phyloP scores from a whole-genome alignment of 2,113 vertebrate genomes.

The Poeciliopsis prolifica region DNA sequence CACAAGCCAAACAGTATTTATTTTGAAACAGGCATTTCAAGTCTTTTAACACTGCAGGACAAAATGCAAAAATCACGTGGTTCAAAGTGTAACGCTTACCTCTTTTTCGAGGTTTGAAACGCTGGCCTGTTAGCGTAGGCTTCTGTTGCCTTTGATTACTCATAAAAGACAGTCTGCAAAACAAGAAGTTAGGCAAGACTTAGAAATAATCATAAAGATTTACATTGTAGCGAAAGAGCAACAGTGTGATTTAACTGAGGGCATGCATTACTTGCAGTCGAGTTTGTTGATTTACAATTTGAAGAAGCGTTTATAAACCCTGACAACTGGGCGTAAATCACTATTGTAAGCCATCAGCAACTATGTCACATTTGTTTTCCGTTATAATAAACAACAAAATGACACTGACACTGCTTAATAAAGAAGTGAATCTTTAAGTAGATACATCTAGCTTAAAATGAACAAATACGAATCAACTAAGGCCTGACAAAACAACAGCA shows the following conservation, averaged over 20 bases:
- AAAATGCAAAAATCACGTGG: background rate
- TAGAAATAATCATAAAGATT: background rate
- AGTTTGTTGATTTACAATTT: background rate
- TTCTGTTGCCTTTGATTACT: conserved; percentile 99
- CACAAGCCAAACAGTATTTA: background rate
- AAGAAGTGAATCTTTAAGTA: background rate
- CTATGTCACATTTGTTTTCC: background rate
- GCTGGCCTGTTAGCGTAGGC: conserved; percentile 99
- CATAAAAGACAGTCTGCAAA: conserved; percentile 96
- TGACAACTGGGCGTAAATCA: background rate
- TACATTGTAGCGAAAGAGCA: background rate
- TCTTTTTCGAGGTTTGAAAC: conserved; percentile 99
- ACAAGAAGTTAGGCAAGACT: background rate
- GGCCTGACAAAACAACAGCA: background rate
- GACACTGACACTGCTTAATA: background rate
- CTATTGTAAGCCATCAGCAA: background rate
- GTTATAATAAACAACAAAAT: background rate
- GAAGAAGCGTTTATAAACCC: background rate
- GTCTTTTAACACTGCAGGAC: background rate
- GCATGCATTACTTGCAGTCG: background rate
- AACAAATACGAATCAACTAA: background rate
- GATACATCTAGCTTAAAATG: background rate
- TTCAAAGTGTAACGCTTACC: conserved; percentile 70
- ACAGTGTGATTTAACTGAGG: background rate
- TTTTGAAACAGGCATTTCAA: background rate